Evolutionary conservation across 1,140 invertebrate genomes (phyloP).

Genomic region (Lepidurus arcticus): DNA sequence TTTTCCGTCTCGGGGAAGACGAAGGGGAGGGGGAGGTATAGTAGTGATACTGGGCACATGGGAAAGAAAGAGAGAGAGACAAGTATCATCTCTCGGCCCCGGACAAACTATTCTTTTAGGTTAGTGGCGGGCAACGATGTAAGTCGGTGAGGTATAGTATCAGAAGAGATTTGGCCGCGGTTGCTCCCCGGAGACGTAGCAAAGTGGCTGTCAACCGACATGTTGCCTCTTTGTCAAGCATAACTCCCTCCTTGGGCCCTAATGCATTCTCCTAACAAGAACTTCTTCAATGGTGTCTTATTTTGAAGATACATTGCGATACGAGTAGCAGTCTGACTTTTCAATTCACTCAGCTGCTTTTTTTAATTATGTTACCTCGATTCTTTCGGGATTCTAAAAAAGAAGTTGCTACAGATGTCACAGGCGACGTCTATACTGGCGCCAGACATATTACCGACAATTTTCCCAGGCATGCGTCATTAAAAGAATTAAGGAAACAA

Average conservation of each 20-base stretch:
- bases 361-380: too few relatives aligned
- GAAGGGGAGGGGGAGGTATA: not conserved
- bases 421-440: too few relatives aligned
- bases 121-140: conserved; percentile 1
- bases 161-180: not conserved
- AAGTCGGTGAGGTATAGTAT: conserved; percentile 15
- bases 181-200: conserved; percentile 12
- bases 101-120: conserved; percentile 13
- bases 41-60: not conserved
- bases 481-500: too few relatives aligned
- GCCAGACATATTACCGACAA: too few relatives aligned
- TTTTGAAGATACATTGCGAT: too few relatives aligned
- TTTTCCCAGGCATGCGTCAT: too few relatives aligned
- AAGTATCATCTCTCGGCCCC: not conserved
- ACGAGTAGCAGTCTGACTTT: too few relatives aligned
- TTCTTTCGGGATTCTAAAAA: too few relatives aligned
- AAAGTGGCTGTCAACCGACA: conserved; percentile 21
- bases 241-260: not conserved
- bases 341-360: too few relatives aligned
- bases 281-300: not conserved
- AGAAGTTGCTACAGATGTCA: too few relatives aligned
- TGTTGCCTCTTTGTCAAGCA: conserved; percentile 18
- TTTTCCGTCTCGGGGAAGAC: not conserved
- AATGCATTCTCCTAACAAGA: not conserved
- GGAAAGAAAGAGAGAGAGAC: not conserved